Percentiles rank a stretch among this genome's conserved stretches.
Evolutionary conservation across 2,113 vertebrate genomes (phyloP).

Genomic region (Arenaria interpres): DNA sequence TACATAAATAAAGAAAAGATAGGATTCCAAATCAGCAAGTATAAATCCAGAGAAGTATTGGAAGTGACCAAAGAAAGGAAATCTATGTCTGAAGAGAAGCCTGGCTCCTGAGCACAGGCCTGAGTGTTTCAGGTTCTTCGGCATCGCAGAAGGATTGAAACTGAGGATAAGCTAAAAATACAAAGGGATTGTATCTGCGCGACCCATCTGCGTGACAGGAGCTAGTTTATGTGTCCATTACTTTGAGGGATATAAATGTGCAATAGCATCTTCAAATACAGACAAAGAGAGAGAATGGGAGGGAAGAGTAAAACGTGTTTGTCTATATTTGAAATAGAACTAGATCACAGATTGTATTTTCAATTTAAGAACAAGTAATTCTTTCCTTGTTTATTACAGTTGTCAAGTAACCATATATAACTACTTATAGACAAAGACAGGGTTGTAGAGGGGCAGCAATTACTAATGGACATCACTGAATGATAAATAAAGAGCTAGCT

Average conservation of each 20-base stretch:
- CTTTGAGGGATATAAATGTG: not conserved
- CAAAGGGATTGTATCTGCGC: not conserved
- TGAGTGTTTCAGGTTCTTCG: not conserved
- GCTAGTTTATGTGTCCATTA: constrained; percentile 8
- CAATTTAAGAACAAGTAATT: constrained; percentile 39
- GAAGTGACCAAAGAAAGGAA: not conserved
- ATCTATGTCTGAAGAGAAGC: not conserved
- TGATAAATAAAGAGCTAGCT: constrained; percentile 48
- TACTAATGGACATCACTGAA: constrained; percentile 41
- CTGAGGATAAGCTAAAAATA: not conserved
- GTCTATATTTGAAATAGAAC: constrained; percentile 27
- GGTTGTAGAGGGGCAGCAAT: constrained; percentile 24
- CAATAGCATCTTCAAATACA: not conserved
- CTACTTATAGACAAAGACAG: constrained; percentile 16
- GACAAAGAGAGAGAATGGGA: not conserved
- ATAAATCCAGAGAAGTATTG: not conserved
- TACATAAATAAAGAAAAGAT: not conserved
- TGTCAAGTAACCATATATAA: constrained; percentile 48
- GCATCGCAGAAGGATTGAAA: not conserved
- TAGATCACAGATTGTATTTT: constrained; percentile 49
- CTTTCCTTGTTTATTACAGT: constrained; percentile 42
- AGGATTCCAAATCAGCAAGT: not conserved
- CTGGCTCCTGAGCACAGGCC: not conserved
- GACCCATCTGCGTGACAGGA: not conserved
- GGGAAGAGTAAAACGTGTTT: constrained; percentile 13